These are phyloP conservation scores for Strongylocentrotus purpuratus DNA, from an alignment of 35 echinoderm and acorn worm genomes.

Conservation along the genomic window DNA sequence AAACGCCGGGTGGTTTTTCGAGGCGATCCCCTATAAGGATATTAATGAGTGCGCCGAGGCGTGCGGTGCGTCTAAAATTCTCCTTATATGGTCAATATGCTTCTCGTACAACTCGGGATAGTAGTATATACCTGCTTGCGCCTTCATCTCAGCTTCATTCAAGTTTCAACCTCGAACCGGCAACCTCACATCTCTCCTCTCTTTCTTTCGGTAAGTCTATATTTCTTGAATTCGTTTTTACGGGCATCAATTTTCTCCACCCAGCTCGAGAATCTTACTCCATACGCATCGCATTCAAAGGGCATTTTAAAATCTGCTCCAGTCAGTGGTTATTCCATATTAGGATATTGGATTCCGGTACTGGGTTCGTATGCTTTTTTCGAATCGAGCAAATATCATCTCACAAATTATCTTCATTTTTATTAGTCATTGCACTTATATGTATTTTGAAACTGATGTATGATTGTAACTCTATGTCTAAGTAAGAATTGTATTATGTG, in stretches of 20 bases:
- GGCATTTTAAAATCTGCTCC: background rate
- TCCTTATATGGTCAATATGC: slow-evolving; percentile 52
- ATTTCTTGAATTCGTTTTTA: no score
- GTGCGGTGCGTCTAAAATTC: slow-evolving; percentile 25
- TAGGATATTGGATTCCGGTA: background rate
- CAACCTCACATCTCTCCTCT: background rate
- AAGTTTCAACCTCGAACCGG: background rate
- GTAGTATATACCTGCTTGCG: background rate
- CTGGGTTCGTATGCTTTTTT: background rate
- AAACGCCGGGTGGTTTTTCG: background rate
- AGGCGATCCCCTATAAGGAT: slow-evolving; percentile 23
- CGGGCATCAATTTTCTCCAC: background rate
- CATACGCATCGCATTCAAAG: background rate
- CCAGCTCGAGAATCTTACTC: background rate
- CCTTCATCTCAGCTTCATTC: background rate
- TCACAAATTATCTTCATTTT: background rate
- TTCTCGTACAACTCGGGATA: background rate
- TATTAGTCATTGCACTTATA: background rate
- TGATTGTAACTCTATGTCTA: no score
- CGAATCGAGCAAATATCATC: background rate
- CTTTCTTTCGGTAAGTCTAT: slow-evolving; percentile 11
- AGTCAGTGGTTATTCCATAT: slow-evolving; percentile 30
- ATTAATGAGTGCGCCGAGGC: slow-evolving; percentile 35
- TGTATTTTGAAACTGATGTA: background rate
- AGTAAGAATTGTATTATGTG: background rate